Conservation (phyloP, 2,797 vertebrate species). For the Leptoclinus maculatus region DNA sequence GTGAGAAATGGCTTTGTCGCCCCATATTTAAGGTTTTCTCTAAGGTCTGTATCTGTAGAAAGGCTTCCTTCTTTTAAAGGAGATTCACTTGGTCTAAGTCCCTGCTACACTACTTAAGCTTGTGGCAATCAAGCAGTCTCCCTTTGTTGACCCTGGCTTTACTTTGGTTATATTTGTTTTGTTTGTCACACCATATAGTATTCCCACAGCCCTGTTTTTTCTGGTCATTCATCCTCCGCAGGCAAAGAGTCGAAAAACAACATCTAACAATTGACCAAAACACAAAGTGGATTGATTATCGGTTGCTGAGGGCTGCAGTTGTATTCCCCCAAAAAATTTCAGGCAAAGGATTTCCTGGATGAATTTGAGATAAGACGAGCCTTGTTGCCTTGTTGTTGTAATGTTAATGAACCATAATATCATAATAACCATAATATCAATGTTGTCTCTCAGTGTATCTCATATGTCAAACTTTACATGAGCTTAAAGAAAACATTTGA, state of each 20-base stretch:
- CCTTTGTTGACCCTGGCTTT: constrained; percentile 1
- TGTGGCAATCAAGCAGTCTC: background rate
- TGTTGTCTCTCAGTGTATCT: background rate
- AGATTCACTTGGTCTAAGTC: background rate
- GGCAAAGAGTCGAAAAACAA: constrained; percentile 11
- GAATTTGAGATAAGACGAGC: constrained; percentile 4
- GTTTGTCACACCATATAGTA: background rate
- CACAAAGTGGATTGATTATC: background rate
- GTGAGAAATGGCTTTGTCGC: background rate
- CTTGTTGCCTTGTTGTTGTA: no score
- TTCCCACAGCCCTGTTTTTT: background rate
- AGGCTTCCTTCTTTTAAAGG: background rate
- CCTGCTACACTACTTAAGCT: background rate
- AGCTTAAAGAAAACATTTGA: background rate
- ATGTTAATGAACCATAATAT: background rate
- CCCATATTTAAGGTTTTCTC: background rate
- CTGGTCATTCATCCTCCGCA: background rate
- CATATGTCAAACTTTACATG: background rate
- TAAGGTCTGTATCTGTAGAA: background rate
- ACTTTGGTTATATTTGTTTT: background rate
- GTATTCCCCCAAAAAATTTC: background rate
- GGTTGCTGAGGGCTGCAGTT: no score
- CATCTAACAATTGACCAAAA: constrained; percentile 18
- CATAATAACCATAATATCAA: background rate
- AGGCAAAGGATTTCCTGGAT: background rate